Conservation (phyloP, 2,113 vertebrate genomes). For the Lepisosteus oculatus region DNA sequence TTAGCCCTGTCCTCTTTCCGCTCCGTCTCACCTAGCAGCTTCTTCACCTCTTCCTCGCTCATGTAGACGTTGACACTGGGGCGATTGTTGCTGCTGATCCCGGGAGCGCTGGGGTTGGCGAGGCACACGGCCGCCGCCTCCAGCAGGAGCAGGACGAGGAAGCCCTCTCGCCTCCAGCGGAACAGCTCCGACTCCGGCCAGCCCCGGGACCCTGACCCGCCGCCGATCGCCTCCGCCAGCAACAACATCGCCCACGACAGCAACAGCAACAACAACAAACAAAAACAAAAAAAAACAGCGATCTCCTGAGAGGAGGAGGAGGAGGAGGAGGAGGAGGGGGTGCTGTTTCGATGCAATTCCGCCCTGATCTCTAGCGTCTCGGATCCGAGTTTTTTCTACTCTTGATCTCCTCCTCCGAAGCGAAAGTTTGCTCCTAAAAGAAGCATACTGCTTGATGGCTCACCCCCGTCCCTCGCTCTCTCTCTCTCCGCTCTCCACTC, state of each 20-base stretch:
- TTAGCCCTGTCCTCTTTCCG: too few relatives aligned
- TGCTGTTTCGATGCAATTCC: not conserved
- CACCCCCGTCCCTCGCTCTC: not conserved
- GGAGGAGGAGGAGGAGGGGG: too few relatives aligned
- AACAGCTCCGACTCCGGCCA: constrained; percentile 49
- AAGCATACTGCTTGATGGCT: constrained; percentile 51
- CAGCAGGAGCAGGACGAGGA: constrained; percentile 57
- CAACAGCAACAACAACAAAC: too few relatives aligned
- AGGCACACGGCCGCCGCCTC: constrained; percentile 58
- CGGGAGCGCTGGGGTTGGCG: constrained; percentile 43
- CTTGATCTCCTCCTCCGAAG: constrained; percentile 61
- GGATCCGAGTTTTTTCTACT: constrained; percentile 21
- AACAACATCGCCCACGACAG: constrained; percentile 46
- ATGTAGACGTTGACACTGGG: constrained; percentile 70
- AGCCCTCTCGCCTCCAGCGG: constrained; percentile 52
- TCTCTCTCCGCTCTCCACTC: not conserved
- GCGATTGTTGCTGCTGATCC: constrained; percentile 36
- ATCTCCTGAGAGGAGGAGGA: too few relatives aligned
- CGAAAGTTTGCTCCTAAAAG: constrained; percentile 58
- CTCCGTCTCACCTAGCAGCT: constrained; percentile 61
- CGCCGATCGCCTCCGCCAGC: constrained; percentile 33
- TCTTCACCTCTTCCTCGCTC: constrained; percentile 73
- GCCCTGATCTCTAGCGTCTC: constrained; percentile 27
- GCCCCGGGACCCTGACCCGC: constrained; percentile 40
- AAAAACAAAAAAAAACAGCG: too few relatives aligned